Evolutionary conservation across 2,797 vertebrate species (phyloP).

Genomic region (Macropus fuliginosus): DNA sequence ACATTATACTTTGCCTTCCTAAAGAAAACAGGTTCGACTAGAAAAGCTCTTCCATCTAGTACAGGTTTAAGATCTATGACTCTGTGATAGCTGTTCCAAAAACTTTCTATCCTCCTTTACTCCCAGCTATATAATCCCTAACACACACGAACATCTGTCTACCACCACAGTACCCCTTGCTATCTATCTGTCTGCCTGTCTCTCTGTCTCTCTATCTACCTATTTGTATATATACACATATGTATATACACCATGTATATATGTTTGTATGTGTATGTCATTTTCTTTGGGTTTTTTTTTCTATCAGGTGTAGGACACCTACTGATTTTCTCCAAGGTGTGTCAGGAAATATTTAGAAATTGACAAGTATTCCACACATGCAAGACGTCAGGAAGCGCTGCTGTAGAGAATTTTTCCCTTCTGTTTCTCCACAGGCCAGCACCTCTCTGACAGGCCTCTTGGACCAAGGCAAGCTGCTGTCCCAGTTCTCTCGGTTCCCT

Average conservation of each 20-base stretch:
- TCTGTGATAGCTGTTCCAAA: neutral
- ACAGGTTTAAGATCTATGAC: neutral
- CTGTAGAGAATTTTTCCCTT: neutral
- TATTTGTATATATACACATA: neutral
- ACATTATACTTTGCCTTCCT: neutral
- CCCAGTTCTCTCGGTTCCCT: neutral
- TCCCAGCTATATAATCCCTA: neutral
- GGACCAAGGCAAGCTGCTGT: neutral
- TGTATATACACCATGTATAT: neutral
- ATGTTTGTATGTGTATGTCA: neutral
- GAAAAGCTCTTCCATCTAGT: neutral
- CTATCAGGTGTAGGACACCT: neutral
- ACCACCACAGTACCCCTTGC: neutral
- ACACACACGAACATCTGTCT: neutral
- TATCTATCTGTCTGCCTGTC: neutral
- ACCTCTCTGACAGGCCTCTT: neutral
- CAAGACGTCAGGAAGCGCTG: neutral
- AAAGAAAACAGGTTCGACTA: neutral
- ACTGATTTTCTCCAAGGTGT: neutral
- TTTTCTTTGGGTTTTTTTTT: neutral
- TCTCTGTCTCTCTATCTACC: neutral
- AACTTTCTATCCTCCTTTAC: neutral
- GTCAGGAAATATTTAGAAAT: neutral
- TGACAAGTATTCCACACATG: neutral
- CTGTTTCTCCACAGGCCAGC: neutral